These are phyloP conservation scores for Ypsolopha sequella DNA, from an alignment of 2,888 invertebrate genomes.

Conservation along the genomic window DNA sequence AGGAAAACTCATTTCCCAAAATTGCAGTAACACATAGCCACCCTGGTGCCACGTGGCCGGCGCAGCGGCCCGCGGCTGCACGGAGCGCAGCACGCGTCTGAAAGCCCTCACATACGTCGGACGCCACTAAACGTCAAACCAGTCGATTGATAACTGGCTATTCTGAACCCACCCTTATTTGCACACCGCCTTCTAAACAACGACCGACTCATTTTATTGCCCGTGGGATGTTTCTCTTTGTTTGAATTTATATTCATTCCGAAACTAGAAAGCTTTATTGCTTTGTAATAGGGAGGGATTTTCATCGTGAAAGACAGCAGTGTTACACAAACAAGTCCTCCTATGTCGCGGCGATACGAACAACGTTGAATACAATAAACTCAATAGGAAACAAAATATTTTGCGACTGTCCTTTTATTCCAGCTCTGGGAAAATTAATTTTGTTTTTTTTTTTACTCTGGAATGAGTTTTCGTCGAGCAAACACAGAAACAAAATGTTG, in stretches of 20 bases:
- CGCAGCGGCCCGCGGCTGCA: constrained; percentile 28
- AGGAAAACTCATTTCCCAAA: too few relatives aligned
- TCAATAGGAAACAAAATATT: background rate
- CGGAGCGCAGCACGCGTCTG: constrained; percentile 31
- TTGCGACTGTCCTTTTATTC: too few relatives aligned
- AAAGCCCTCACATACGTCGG: constrained; percentile 37
- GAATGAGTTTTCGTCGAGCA: too few relatives aligned
- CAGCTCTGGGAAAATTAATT: too few relatives aligned
- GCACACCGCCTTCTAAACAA: constrained; percentile 18
- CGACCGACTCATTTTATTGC: constrained; percentile 21
- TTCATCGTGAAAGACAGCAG: background rate
- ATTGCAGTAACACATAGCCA: too few relatives aligned
- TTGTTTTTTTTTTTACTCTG: too few relatives aligned
- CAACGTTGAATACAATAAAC: background rate
- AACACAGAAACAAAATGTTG: too few relatives aligned
- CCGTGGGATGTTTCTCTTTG: constrained; percentile 43
- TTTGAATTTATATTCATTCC: constrained; percentile 12
- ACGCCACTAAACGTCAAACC: constrained; percentile 55
- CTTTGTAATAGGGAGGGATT: background rate
- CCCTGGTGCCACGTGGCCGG: background rate
- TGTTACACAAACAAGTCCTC: background rate
- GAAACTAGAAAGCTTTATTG: background rate
- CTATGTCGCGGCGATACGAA: background rate
- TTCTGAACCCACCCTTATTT: constrained; percentile 36
- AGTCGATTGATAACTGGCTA: constrained; percentile 47